Conservation (phyloP, 1,140 invertebrate genomes). For the Sitobion miscanthi region DNA sequence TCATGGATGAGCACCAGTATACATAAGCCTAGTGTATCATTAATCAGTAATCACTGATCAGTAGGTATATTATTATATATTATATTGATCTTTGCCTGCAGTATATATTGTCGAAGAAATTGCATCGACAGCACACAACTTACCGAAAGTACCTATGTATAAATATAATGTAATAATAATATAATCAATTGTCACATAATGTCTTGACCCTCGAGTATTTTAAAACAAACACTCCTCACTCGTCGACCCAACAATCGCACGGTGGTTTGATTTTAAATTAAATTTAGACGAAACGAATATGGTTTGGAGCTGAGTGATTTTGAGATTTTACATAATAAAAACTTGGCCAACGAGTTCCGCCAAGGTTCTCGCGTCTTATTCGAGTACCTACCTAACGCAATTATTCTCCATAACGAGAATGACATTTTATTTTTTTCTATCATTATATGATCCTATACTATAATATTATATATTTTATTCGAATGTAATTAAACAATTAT, state of each 20-base stretch:
- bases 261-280: neutral
- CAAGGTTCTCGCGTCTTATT: slow-evolving; percentile 25
- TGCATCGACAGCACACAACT: neutral
- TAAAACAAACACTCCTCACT: neutral
- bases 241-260: neutral
- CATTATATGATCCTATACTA: neutral
- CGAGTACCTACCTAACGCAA: slow-evolving; percentile 24
- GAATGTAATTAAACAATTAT: neutral
- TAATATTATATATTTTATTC: neutral
- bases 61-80: neutral
- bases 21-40: neutral
- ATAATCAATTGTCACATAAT: neutral
- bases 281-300: neutral
- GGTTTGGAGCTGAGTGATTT: neutral
- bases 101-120: neutral
- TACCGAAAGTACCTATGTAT: neutral
- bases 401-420: slow-evolving; percentile 21
- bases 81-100: neutral
- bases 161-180: neutral
- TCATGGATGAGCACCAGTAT: neutral
- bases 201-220: neutral
- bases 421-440: slow-evolving; percentile 7
- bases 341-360: slow-evolving; percentile 28
- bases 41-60: neutral
- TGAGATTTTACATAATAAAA: slow-evolving; percentile 26